Evolutionary conservation across 2,113 vertebrate species (phyloP).

Genomic region (Riparia riparia): DNA sequence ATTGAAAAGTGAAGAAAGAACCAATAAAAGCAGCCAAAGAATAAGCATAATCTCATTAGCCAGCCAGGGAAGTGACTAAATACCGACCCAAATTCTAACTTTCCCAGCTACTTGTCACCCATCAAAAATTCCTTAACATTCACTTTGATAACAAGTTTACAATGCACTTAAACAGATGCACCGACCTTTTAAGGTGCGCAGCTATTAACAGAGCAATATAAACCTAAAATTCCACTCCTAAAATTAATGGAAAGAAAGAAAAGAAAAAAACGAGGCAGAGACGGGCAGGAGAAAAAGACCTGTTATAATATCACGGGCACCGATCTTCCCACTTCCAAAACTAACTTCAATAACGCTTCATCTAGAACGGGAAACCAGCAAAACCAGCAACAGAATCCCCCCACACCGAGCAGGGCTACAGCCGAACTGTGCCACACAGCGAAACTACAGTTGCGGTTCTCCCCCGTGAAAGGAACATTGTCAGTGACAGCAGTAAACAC

Average conservation of each 20-base stretch:
- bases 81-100: slow-evolving; percentile 26
- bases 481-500: slow-evolving; percentile 37
- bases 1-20: slow-evolving; percentile 28
- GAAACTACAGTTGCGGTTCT: slow-evolving; percentile 12
- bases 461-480: not conserved
- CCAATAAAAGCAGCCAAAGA: not conserved
- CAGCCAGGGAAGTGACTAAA: not conserved
- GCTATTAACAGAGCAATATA: not conserved
- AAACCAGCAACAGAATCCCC: not conserved
- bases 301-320: not conserved
- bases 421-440: not conserved
- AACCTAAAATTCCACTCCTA: not conserved
- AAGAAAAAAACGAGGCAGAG: too few relatives aligned
- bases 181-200: not conserved
- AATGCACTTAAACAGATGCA: not conserved
- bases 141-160: slow-evolving; percentile 40
- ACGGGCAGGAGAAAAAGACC: not conserved
- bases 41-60: not conserved
- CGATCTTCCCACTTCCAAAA: slow-evolving; percentile 25
- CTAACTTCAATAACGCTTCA: slow-evolving; percentile 41
- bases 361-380: not conserved
- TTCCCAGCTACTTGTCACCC: slow-evolving; percentile 8
- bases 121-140: slow-evolving; percentile 34
- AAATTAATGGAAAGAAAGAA: not conserved
- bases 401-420: not conserved